Evolutionary conservation across 1,140 invertebrate genomes (phyloP).

Genomic region (Diabrotica undecimpunctata): DNA sequence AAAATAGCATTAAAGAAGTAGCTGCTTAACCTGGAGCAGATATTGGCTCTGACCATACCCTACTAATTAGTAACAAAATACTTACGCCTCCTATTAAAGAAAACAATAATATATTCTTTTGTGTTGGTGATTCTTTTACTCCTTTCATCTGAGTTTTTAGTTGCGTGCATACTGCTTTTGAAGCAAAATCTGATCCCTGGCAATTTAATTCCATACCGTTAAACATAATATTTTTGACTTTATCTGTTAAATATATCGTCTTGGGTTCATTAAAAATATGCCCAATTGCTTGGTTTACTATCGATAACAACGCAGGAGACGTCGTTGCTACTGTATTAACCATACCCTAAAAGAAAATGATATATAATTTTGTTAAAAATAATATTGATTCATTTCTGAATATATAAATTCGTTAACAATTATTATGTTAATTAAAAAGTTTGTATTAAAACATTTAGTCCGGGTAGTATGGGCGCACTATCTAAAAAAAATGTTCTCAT

Average conservation of each 20-base stretch:
- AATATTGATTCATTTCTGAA: too few species aligned
- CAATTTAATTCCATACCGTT: slow-evolving; percentile 68
- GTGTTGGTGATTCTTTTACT: slow-evolving; percentile 47
- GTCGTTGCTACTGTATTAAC: slow-evolving; percentile 47
- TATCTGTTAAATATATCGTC: slow-evolving; percentile 57
- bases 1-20: too few species aligned
- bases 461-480: too few species aligned
- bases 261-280: slow-evolving; percentile 62
- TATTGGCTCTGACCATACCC: too few species aligned
- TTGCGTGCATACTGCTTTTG: slow-evolving; percentile 63
- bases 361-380: too few species aligned
- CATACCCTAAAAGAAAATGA: slow-evolving; percentile 48
- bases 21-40: too few species aligned
- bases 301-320: slow-evolving; percentile 59
- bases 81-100: slow-evolving; percentile 65
- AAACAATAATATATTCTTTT: slow-evolving; percentile 61
- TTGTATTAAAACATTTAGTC: too few species aligned
- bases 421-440: too few species aligned
- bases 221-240: slow-evolving; percentile 66
- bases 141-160: slow-evolving; percentile 59
- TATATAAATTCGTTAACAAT: too few species aligned
- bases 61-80: background rate
- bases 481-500: too few species aligned
- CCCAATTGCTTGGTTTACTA: slow-evolving; percentile 54
- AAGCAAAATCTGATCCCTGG: slow-evolving; percentile 63